phyloP scores from a whole-genome alignment of 2,888 invertebrate species.

The Isoperla grammatica region DNA sequence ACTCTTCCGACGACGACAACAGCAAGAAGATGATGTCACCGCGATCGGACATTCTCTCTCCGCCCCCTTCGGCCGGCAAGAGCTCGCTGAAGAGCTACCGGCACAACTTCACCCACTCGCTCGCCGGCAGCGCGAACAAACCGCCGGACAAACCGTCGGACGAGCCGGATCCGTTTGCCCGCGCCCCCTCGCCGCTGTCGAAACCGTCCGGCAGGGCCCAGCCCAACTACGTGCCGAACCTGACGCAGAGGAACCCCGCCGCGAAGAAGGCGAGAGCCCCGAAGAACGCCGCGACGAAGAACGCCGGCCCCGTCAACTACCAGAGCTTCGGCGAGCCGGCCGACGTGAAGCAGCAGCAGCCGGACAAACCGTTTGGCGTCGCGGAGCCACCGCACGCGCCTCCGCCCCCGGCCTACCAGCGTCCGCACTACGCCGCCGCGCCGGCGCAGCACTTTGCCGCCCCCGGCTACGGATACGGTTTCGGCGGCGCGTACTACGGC shows the following conservation, averaged over 20 bases:
- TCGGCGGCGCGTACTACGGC: neutral
- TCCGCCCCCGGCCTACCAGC: no score
- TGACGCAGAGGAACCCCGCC: neutral
- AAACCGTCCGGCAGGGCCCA: conserved; percentile 20
- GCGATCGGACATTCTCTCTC: no score
- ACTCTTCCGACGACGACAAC: conserved; percentile 10
- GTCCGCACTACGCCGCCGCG: neutral
- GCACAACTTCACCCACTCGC: conserved; percentile 23
- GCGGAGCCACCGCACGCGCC: no score
- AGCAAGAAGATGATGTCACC: neutral
- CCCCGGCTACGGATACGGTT: neutral
- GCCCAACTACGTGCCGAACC: neutral
- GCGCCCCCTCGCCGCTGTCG: neutral
- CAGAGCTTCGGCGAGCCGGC: neutral
- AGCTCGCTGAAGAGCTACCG: conserved; percentile 34
- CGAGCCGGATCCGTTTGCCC: neutral
- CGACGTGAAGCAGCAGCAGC: neutral
- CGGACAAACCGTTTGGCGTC: no score
- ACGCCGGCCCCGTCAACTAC: conserved; percentile 1
- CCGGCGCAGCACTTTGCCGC: neutral
- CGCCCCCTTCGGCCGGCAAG: neutral
- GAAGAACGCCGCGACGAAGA: neutral
- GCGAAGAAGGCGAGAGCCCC: neutral
- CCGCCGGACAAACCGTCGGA: neutral
- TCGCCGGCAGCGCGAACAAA: neutral